A percentile compares a stretch with the other conserved stretches of the same genome.
These are phyloP conservation scores for Isoperla grammatica DNA, from an alignment of 2,888 invertebrate species.

Conservation along the genomic window DNA sequence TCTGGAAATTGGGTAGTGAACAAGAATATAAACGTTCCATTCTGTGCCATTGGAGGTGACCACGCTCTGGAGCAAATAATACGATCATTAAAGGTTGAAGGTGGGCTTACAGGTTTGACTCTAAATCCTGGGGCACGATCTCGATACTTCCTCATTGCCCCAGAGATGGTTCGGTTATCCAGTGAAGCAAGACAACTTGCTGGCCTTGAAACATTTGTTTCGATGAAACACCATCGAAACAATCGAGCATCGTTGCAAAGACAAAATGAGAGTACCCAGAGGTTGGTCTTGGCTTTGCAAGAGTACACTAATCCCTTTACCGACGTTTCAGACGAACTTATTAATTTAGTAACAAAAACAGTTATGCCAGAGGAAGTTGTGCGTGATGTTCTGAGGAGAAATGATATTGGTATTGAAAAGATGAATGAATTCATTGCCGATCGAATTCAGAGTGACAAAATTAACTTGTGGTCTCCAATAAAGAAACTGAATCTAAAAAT, in stretches of 20 bases:
- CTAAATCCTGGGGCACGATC: not conserved
- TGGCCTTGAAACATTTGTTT: not conserved
- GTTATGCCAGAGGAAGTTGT: not conserved
- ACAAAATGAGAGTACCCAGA: not conserved
- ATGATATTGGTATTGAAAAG: not conserved
- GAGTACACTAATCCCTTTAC: not conserved
- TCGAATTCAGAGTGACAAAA: not conserved
- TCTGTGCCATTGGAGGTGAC: not conserved
- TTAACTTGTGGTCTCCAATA: not conserved
- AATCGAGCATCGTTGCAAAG: not conserved
- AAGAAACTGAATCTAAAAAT: not conserved
- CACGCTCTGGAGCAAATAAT: too few species aligned
- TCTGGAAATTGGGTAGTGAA: slow-evolving; percentile 16
- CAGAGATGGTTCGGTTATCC: not conserved
- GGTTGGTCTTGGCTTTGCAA: not conserved
- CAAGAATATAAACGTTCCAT: not conserved
- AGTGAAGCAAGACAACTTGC: not conserved
- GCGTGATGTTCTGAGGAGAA: not conserved
- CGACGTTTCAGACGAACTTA: not conserved
- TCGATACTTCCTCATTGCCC: not conserved
- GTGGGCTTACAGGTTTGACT: not conserved
- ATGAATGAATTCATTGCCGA: not conserved
- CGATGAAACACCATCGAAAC: not conserved
- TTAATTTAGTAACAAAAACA: not conserved
- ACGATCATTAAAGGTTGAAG: not conserved